phyloP scores from a whole-genome alignment of 2,113 vertebrate species.

The Cathartes aura region DNA sequence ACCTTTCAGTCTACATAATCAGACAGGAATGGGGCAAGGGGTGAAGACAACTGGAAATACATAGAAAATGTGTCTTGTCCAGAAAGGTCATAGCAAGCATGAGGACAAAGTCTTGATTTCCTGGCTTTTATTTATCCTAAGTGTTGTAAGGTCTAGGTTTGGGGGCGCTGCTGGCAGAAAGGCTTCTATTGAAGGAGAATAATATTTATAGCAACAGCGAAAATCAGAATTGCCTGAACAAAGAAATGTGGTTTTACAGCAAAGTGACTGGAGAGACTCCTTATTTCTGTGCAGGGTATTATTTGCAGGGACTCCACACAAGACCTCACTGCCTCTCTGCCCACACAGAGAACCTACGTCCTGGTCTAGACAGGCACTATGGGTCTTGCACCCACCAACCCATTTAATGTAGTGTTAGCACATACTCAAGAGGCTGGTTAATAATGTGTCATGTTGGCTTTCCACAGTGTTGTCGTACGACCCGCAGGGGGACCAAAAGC shows the following conservation, averaged over 20 bases:
- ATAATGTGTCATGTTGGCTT: not conserved
- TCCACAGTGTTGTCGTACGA: accelerated
- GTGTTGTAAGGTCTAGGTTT: not conserved
- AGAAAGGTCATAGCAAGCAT: not conserved
- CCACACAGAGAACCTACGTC: not conserved
- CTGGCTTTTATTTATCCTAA: not conserved
- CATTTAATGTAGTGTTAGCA: not conserved
- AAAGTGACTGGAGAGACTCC: not conserved
- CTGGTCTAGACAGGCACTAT: not conserved
- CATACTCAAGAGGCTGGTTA: not conserved
- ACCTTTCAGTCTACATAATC: not conserved
- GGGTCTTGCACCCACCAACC: not conserved
- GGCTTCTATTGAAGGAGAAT: not conserved
- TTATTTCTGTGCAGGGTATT: not conserved
- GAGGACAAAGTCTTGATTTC: not conserved
- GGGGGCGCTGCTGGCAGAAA: not conserved
- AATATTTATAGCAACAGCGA: not conserved
- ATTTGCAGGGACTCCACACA: not conserved
- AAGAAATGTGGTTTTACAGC: not conserved
- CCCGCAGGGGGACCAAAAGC: accelerated
- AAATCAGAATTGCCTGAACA: not conserved
- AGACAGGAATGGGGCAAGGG: not conserved
- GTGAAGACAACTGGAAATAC: not conserved
- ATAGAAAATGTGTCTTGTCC: not conserved
- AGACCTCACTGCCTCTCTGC: not conserved